A percentile compares a stretch with the other conserved stretches of the same genome.
These are phyloP conservation scores for Sarcophilus harrisii DNA, from an alignment of 2,797 vertebrate genomes.

Conservation along the genomic window DNA sequence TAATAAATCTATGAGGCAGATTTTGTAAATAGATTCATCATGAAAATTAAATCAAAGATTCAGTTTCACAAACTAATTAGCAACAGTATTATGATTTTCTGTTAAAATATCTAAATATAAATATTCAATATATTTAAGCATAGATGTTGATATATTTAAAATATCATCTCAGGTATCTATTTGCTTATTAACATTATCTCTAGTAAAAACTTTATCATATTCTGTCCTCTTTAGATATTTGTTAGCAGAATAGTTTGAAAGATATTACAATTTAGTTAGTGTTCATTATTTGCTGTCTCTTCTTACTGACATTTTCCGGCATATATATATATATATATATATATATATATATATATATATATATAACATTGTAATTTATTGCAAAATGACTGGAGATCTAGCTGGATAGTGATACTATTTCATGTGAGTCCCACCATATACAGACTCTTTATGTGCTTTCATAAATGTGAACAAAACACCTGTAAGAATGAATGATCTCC, in stretches of 20 bases:
- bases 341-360: not conserved
- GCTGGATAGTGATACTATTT: not conserved
- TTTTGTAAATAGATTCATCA: not conserved
- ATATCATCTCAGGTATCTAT: not conserved
- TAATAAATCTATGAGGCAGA: not conserved
- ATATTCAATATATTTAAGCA: not conserved
- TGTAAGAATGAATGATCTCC: not conserved
- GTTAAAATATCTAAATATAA: not conserved
- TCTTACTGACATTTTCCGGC: not conserved
- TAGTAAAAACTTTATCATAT: not conserved
- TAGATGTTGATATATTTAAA: not conserved
- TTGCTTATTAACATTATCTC: not conserved
- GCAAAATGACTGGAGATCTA: not conserved
- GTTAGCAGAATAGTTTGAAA: not conserved
- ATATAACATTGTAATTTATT: not conserved
- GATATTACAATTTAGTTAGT: not conserved
- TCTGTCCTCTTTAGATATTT: not conserved
- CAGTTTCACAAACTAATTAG: not conserved
- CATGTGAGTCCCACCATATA: not conserved
- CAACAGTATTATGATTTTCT: not conserved
- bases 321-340: not conserved
- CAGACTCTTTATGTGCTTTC: not conserved
- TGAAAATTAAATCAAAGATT: not conserved
- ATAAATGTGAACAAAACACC: not conserved
- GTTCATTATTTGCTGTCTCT: not conserved